A percentile compares a stretch with the other conserved stretches of the same genome.
These are phyloP conservation scores for Apamea crenata DNA, from an alignment of 2,888 invertebrate genomes.

Conservation along the genomic window DNA sequence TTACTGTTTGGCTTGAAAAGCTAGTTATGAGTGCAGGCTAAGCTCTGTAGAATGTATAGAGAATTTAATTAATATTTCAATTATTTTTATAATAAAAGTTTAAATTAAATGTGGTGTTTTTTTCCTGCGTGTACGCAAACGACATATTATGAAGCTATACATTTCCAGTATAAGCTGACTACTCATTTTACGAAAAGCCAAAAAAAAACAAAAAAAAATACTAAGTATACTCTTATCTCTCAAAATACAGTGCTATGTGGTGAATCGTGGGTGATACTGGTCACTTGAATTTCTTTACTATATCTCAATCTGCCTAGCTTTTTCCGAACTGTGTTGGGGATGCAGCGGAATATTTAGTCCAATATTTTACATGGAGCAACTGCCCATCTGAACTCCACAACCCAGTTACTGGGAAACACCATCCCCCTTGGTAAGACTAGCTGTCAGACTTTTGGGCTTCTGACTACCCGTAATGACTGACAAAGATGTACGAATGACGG, in stretches of 20 bases:
- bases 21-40: conserved; percentile 84
- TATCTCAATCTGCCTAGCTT: no score
- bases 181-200: not conserved
- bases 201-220: no score
- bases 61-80: conserved; percentile 84
- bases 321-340: not conserved
- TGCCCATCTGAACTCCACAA: not conserved
- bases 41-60: conserved; percentile 84
- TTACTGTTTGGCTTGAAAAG: conserved; percentile 82
- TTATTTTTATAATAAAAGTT: conserved; percentile 88
- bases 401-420: no score
- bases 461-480: no score
- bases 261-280: no score
- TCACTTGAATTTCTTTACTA: not conserved
- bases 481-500: no score
- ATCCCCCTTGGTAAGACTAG: no score
- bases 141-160: not conserved
- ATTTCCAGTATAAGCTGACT: no score
- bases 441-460: no score
- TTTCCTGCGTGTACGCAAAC: conserved; percentile 37
- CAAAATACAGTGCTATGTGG: no score
- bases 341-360: not conserved
- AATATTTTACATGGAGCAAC: not conserved
- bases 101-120: conserved; percentile 67
- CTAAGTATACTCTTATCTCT: no score